phyloP scores from a whole-genome alignment of 2,113 vertebrate genomes.

The Lagopus leucura region DNA sequence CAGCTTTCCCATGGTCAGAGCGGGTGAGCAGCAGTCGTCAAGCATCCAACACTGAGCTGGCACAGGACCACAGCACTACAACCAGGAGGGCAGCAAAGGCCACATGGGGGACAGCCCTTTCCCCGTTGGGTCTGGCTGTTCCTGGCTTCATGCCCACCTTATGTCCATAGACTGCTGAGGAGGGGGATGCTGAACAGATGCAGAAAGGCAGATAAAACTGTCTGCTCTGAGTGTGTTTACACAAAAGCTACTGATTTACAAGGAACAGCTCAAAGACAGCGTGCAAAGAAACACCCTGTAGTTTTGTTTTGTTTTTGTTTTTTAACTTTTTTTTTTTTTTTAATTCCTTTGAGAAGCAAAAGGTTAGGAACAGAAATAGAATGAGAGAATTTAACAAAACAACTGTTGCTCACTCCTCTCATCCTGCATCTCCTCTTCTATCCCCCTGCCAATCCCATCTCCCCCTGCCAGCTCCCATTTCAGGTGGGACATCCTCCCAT shows the following conservation, averaged over 20 bases:
- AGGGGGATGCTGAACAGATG: not conserved
- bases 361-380: slow-evolving; percentile 53
- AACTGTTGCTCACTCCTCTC: not conserved
- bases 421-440: not conserved
- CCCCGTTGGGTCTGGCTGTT: not conserved
- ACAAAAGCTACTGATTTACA: slow-evolving; percentile 38
- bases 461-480: not conserved
- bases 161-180: too few relatives aligned
- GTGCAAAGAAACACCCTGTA: slow-evolving; percentile 45
- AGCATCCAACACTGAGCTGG: not conserved
- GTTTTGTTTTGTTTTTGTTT: not conserved
- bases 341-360: not conserved
- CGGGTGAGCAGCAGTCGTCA: not conserved
- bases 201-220: slow-evolving; percentile 4
- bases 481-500: not conserved
- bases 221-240: not conserved
- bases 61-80: not conserved
- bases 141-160: not conserved
- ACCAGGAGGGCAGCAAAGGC: not conserved
- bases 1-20: not conserved
- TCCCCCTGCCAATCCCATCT: fast-evolving
- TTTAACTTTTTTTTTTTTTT: not conserved
- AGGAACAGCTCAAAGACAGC: slow-evolving; percentile 40
- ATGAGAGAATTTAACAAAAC: not conserved
- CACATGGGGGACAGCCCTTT: not conserved